Evolutionary conservation across 2,113 vertebrate genomes (phyloP), one percentile per base, ranked within the genome.

Genomic region (Asarcornis scutulata): DNA sequence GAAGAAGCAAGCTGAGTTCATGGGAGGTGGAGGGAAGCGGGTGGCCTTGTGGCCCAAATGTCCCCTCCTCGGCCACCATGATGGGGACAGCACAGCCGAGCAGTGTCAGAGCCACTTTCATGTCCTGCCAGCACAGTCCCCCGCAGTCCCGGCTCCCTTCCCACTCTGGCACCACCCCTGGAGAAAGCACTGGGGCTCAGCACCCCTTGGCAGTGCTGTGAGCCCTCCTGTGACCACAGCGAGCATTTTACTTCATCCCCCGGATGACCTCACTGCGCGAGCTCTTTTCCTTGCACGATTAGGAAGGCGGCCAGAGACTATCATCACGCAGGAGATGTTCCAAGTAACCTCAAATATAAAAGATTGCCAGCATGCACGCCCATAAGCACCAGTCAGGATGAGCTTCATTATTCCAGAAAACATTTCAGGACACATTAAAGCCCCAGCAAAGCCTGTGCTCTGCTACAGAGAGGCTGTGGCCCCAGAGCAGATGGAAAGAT

Each of bases 261-360:
- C 25, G 73, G 60, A 78, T 71, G 56, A 52, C 78, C 81, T 40
- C 86, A 89, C 86, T 91, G 7, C 20, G 58, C 77, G 73, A 92
- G 55, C 64, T 88, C 64, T 91, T 95, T 86, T 40, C 69, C 73
- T 71, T 92, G 76, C 64, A 50, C 48, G 4, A 63, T 86, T 91
- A 92, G 86, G 93, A 96, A 84, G 56, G 42, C 10, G 1, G 83
- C 89, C 96, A 96, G 84, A 88, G 64, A 40, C 69, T 46, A 78
- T 88, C 55, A 67, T 42, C 73, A 72, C 52, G 31, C 10, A 67
- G 40, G 67, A 67, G 74, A 83, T 18, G 13, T 62, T 90, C 85
- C 83, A 94, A 94, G 64, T 85, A 83, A 69, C 44, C 59, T 73
- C 36, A 94, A 74, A 94, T 85, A 32, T n/a, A 20, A 73, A 86